Evolutionary conservation across 1,140 invertebrate species (phyloP).

Genomic region (Uloborus diversus): DNA sequence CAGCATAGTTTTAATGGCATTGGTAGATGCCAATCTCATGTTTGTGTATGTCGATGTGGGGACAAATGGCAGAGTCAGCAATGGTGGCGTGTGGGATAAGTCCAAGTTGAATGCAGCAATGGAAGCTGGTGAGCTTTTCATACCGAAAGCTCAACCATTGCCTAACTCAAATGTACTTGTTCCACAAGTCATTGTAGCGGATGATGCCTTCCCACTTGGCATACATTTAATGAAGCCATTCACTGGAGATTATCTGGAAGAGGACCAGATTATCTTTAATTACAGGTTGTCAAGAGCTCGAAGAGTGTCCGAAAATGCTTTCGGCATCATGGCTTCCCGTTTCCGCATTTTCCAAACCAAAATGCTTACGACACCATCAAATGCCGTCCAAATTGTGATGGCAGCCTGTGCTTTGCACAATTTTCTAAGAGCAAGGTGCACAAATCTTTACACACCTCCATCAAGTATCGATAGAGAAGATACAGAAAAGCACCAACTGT

Average conservation of each 20-base stretch:
- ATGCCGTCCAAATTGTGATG: neutral
- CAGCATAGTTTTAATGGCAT: too few species aligned
- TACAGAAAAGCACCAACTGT: too few species aligned
- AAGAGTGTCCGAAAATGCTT: too few species aligned
- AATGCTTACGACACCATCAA: neutral
- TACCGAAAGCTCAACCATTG: conserved; percentile 16
- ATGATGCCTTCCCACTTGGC: too few species aligned
- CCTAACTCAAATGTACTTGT: neutral
- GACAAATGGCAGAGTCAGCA: too few species aligned
- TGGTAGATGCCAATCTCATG: too few species aligned
- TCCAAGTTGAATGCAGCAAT: neutral
- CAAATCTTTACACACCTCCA: neutral
- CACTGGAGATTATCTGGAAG: neutral
- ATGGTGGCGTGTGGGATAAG: too few species aligned
- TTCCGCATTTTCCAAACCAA: neutral
- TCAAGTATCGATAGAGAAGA: neutral
- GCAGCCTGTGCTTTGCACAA: neutral
- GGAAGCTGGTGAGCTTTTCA: neutral
- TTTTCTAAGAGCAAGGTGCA: neutral
- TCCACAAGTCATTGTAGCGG: too few species aligned
- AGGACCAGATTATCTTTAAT: neutral
- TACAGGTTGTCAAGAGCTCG: neutral
- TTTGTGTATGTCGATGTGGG: too few species aligned
- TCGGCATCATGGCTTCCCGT: too few species aligned
- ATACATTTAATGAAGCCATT: neutral